Evolutionary conservation across 2,113 vertebrate genomes (phyloP), one percentile per base, ranked within the genome.

Genomic region (Formicarius rufipectus): DNA sequence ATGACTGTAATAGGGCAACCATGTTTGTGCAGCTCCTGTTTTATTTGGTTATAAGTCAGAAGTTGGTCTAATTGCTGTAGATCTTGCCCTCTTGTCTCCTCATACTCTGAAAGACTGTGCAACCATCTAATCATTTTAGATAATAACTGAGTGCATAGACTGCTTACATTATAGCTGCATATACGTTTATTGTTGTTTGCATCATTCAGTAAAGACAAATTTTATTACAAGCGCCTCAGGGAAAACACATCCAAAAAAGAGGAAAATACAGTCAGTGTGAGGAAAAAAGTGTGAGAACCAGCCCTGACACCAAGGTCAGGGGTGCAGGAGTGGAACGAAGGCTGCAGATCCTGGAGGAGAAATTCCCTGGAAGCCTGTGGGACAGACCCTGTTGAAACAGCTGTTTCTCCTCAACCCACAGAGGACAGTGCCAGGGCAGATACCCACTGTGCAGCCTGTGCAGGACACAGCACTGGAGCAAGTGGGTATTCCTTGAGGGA

Each of bases 381-480:
- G 35, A 69, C 17, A 10, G 69, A 14, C 37, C 7, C 0, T 14
- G 7, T 15, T 47, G 58, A 21, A 52, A 37, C 37, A 47, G 27
- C 9, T 39, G 2, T 71, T 89, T 79, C 28, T 23, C 30, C 22
- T 37, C 23, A 24, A 31, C 37, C 33, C 17, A 2, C 7, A 40
- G 50, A 64, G 53, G 22, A 40, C 14, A 16, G 7, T 64, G 22
- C 50, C 4, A 4, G 67, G 42, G 44, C 68, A 49, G 58, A 12
- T 8, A 6, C 4, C 25, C n/a, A 14, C 1, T 3, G 33, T 55
- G 52, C 59, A 59, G 18, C 53, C 16, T 20, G 14, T 25, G 59
- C 18, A 21, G 21, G 11, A 7, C 20, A 37, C 18, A 0, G 1
- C 1, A 0, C 25, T n/a, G 31, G n/a, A 58, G 68, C 19, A 47